These are phyloP conservation scores for Eumaeus atala DNA, from an alignment of 1,140 invertebrate genomes.

Conservation along the genomic window DNA sequence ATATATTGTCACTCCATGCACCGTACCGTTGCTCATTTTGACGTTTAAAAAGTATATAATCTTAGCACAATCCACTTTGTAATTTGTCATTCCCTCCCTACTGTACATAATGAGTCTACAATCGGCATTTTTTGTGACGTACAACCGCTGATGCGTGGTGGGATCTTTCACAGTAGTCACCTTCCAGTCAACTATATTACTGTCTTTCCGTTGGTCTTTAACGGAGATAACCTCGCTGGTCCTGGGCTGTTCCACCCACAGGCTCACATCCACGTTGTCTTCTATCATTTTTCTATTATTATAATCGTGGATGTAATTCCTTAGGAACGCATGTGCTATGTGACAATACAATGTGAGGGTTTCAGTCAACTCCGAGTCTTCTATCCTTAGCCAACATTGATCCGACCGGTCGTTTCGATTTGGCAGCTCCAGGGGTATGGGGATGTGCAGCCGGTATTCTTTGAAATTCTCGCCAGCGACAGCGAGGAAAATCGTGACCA, in stretches of 20 bases:
- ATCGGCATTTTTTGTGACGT: slow-evolving; percentile 45
- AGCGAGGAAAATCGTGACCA: slow-evolving; percentile 32
- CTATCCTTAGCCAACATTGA: slow-evolving; percentile 59
- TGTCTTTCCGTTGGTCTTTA: slow-evolving; percentile 25
- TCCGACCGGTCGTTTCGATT: slow-evolving; percentile 57
- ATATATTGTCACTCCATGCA: slow-evolving; percentile 11
- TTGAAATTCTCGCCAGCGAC: slow-evolving; percentile 26
- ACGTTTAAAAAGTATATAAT: slow-evolving; percentile 53
- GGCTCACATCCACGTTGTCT: slow-evolving; percentile 48
- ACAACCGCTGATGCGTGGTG: slow-evolving; percentile 43
- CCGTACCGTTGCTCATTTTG: slow-evolving; percentile 34
- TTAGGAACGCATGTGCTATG: slow-evolving; percentile 47
- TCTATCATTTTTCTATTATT: slow-evolving; percentile 53
- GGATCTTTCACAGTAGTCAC: slow-evolving; percentile 52
- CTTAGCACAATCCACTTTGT: slow-evolving; percentile 49
- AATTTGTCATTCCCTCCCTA: slow-evolving; percentile 54
- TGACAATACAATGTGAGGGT: slow-evolving; percentile 46
- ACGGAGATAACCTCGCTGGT: slow-evolving; percentile 21
- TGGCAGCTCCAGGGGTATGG: slow-evolving; percentile 54
- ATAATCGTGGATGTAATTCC: slow-evolving; percentile 49
- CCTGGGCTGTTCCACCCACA: slow-evolving; percentile 47
- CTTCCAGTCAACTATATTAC: slow-evolving; percentile 48
- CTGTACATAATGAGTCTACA: slow-evolving; percentile 60
- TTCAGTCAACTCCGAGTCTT: slow-evolving; percentile 50
- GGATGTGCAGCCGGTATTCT: slow-evolving; percentile 36